Evolutionary conservation across 2,888 invertebrate species (phyloP), one percentile per base, ranked within the genome.

Genomic region (Andricus quercusramuli): DNA sequence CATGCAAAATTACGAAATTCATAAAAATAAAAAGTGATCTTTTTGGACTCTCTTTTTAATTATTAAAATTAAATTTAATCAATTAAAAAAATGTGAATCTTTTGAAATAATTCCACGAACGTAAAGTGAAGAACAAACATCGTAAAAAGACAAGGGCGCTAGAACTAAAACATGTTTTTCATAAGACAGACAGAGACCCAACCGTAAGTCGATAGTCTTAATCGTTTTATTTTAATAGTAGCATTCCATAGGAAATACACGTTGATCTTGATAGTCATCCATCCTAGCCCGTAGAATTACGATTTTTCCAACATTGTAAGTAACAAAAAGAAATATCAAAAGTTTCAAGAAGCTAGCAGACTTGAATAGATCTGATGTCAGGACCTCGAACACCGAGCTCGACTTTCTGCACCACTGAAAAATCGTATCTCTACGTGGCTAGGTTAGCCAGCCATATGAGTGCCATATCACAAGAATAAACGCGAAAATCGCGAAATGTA

Each of bases 391-490:
- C 62, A 79, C 47, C 74, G 25, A 62, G 70, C 77, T 83, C 77
- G 79, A 70, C 56, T 83, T 81, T 78, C 80, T 80, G 74, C 77
- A 37, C 20, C 56, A 74, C 74, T 70, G 77, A 70, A 83, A 84
- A 84, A 85, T 83, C 81, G 83, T 85, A 86, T 83, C 79, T 83
- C 83, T 82, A 67, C 84, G 82, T 44, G 86, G 86, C 86, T 87
- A 86, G 86, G 83, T 83, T 88, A 90, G 88, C 87, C 90, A 91
- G 92, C 92, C 92, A 92, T 92, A 92, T 87, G 90, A 92, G 92
- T 92, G 92, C 92, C 92, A 92, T 92, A 92, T 88, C 86, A 86
- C 82, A 86, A 70, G 82, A 86, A 80, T 83, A 79, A 84, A 87
- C 74, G 82, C 65, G 80, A 81, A 80, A 79, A 68, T 77, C 56